Percentiles rank a stretch among this genome's conserved stretches.
These are phyloP conservation scores for Rhombomys opimus DNA, from an alignment of 2,113 vertebrate species.

Conservation along the genomic window DNA sequence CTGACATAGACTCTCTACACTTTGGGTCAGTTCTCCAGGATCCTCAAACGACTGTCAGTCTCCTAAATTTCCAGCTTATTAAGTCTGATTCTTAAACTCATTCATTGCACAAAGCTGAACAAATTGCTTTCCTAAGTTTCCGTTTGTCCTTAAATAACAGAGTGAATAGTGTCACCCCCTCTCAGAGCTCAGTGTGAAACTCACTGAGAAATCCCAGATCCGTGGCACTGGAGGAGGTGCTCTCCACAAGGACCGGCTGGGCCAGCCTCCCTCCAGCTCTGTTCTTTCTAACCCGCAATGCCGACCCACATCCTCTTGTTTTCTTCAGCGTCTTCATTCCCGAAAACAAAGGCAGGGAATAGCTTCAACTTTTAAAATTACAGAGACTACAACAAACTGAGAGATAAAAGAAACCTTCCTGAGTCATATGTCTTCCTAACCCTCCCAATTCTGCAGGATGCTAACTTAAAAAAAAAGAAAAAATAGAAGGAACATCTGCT, in stretches of 20 bases:
- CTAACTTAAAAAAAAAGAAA: constrained; percentile 5
- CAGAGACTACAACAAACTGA: constrained; percentile 11
- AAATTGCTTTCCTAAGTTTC: constrained; percentile 41
- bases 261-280: not conserved
- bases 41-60: not conserved
- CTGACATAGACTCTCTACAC: not conserved
- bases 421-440: not conserved
- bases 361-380: constrained; percentile 33
- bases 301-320: not conserved
- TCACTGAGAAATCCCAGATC: not conserved
- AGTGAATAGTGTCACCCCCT: not conserved
- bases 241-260: not conserved
- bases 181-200: not conserved
- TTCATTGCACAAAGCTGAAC: constrained; percentile 16
- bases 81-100: constrained; percentile 25
- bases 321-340: constrained; percentile 34
- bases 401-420: not conserved
- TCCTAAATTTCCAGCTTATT: constrained; percentile 2
- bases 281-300: not conserved
- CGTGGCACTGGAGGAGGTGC: not conserved
- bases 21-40: not conserved
- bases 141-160: constrained; percentile 3
- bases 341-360: constrained; percentile 49
- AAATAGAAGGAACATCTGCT: not conserved
- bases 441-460: not conserved